Conservation (phyloP, 2,113 vertebrate species). For the Scortum barcoo region DNA sequence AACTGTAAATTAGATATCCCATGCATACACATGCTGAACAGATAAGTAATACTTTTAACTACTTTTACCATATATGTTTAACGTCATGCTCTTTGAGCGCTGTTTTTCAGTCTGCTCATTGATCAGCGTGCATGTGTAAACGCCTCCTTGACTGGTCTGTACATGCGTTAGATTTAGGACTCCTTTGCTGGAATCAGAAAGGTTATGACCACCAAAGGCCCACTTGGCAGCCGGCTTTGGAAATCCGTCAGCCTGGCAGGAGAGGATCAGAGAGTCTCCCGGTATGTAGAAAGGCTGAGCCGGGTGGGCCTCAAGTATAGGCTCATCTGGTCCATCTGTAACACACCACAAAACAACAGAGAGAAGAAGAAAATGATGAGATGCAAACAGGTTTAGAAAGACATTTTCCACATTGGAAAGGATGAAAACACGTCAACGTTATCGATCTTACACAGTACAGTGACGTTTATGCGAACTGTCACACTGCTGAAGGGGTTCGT, state of each 20-base stretch:
- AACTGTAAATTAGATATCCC: background rate
- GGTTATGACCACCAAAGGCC: constrained; percentile 59
- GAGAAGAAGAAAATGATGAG: background rate
- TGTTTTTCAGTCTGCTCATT: constrained; percentile 58
- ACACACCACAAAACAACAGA: background rate
- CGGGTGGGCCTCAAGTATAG: constrained; percentile 65
- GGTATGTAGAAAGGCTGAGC: constrained; percentile 63
- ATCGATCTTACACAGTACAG: constrained; percentile 76
- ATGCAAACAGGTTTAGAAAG: background rate
- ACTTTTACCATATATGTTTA: constrained; percentile 78
- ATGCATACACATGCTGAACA: background rate
- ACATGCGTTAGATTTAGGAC: constrained; percentile 65
- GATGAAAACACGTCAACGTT: background rate
- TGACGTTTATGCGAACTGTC: constrained; percentile 40
- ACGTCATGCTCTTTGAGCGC: constrained; percentile 42
- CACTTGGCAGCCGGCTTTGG: constrained; percentile 70
- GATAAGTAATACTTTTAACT: constrained; percentile 21
- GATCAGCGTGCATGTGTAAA: constrained; percentile 73
- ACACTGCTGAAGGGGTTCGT: constrained; percentile 78
- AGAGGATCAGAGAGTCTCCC: constrained; percentile 73
- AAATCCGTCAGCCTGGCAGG: constrained; percentile 73
- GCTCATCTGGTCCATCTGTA: constrained; percentile 83
- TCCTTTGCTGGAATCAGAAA: constrained; percentile 41
- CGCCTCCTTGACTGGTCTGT: constrained; percentile 73
- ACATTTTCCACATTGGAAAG: background rate